These are phyloP conservation scores for Ichneumoninae sp. DNA, from an alignment of 2,888 invertebrate species.

Conservation along the genomic window DNA sequence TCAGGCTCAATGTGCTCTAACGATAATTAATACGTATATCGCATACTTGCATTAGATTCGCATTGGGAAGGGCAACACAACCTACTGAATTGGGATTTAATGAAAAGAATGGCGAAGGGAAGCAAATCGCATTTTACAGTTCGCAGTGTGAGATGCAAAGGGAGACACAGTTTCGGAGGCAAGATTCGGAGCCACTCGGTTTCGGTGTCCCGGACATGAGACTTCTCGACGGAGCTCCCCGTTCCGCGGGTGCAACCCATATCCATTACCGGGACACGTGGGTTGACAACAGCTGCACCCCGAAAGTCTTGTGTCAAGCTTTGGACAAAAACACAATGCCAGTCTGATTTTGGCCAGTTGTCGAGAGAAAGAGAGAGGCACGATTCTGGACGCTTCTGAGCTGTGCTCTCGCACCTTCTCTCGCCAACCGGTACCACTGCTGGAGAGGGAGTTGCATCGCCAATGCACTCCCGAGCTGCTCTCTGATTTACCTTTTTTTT, in stretches of 20 bases:
- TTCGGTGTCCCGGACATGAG: slow-evolving; percentile 53
- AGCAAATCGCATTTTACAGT: slow-evolving; percentile 64
- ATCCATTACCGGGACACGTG: slow-evolving; percentile 74
- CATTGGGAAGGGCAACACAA: slow-evolving; percentile 17
- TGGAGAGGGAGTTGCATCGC: slow-evolving; percentile 31
- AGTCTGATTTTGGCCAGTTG: slow-evolving; percentile 74
- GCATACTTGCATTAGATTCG: slow-evolving; percentile 12
- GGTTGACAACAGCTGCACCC: slow-evolving; percentile 75
- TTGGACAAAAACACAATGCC: slow-evolving; percentile 76
- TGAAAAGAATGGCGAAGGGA: slow-evolving; percentile 63
- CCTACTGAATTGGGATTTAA: slow-evolving; percentile 60
- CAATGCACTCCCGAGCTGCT: slow-evolving; percentile 27
- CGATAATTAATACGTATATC: slow-evolving; percentile 52
- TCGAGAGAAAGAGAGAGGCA: slow-evolving; percentile 34
- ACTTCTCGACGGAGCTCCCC: slow-evolving; percentile 60
- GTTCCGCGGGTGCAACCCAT: slow-evolving; percentile 71
- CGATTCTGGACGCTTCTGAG: slow-evolving; percentile 51
- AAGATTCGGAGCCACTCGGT: slow-evolving; percentile 53
- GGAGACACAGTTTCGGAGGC: slow-evolving; percentile 49
- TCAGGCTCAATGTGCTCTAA: background rate
- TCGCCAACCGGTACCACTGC: slow-evolving; percentile 2
- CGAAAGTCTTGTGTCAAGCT: slow-evolving; percentile 71
- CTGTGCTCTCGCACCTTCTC: slow-evolving; percentile 14
- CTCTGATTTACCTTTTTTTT: background rate
- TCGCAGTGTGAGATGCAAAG: slow-evolving; percentile 31